Conservation (phyloP, 2,888 invertebrate genomes). For the Drosophila ustulata region DNA sequence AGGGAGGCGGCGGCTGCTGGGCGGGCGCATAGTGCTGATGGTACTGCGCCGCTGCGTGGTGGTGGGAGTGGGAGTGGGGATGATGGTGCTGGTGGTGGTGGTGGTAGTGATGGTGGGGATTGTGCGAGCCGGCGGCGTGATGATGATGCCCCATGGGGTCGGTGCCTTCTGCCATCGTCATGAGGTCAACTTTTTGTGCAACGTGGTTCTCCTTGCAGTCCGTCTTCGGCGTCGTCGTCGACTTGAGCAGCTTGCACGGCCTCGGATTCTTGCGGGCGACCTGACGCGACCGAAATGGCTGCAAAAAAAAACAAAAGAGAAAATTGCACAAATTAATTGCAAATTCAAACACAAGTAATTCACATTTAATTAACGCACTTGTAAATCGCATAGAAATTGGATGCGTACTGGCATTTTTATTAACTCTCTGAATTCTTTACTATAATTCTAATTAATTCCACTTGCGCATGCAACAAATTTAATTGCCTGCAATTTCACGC, state of each 20-base stretch:
- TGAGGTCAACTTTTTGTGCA: conserved; percentile 85
- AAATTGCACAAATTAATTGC: neutral
- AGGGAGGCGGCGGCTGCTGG: conserved; percentile 49
- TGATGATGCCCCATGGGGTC: conserved; percentile 87
- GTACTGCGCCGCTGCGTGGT: conserved; percentile 31
- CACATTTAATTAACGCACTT: neutral
- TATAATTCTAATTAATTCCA: neutral
- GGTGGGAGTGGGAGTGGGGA: conserved; percentile 60
- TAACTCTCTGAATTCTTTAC: neutral
- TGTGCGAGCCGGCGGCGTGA: conserved; percentile 82
- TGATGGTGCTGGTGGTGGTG: conserved; percentile 78
- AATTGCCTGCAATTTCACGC: neutral
- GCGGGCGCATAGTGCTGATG: conserved; percentile 60
- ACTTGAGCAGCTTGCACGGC: conserved; percentile 55
- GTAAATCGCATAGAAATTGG: neutral
- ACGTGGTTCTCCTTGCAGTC: conserved; percentile 22
- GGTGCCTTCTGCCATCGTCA: conserved; percentile 91
- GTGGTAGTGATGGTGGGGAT: conserved; percentile 82
- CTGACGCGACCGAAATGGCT: conserved; percentile 48
- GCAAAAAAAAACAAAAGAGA: conserved; percentile 36
- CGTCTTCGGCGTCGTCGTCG: conserved; percentile 12
- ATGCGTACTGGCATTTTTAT: conserved; percentile 36
- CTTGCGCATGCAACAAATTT: neutral
- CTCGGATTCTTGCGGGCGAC: conserved; percentile 58
- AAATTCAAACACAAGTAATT: neutral